Percentiles rank a stretch among this genome's conserved stretches.
Evolutionary conservation across 2,888 invertebrate genomes (phyloP).

Genomic region (Argyresthia albistria): DNA sequence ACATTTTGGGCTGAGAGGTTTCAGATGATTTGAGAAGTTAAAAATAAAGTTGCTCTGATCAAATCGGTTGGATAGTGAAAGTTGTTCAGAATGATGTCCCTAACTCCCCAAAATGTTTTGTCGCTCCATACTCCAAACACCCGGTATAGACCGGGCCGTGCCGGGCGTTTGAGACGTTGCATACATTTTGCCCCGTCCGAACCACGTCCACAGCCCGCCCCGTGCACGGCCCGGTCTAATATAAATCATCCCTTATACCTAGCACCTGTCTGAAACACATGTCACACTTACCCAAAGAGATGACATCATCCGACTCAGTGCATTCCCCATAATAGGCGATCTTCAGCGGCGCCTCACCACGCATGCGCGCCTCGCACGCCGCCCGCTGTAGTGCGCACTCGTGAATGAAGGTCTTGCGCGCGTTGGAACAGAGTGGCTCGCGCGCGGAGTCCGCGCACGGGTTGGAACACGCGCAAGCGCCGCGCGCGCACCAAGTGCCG

Average conservation of each 20-base stretch:
- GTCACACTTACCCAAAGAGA: constrained; percentile 21
- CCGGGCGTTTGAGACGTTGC: too few species aligned
- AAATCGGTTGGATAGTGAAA: too few species aligned
- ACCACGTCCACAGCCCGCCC: neutral
- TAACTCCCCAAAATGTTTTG: too few species aligned
- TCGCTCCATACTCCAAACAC: too few species aligned
- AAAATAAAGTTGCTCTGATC: too few species aligned
- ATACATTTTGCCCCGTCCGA: too few species aligned
- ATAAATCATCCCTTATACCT: neutral
- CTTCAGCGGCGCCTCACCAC: constrained; percentile 66
- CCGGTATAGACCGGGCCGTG: too few species aligned
- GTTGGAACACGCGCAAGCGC: constrained; percentile 86
- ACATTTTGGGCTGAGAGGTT: too few species aligned
- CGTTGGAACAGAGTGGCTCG: constrained; percentile 85
- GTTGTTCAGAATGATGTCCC: too few species aligned
- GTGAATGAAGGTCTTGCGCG: constrained; percentile 82
- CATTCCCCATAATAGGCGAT: constrained; percentile 86
- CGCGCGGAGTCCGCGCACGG: constrained; percentile 77
- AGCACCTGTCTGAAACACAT: too few species aligned
- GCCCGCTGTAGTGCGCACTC: constrained; percentile 87
- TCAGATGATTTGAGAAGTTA: too few species aligned
- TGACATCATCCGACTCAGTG: constrained; percentile 77
- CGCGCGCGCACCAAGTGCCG: constrained; percentile 87
- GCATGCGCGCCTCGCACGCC: constrained; percentile 77
- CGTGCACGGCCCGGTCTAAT: too few species aligned